Evolutionary conservation across 2,888 invertebrate species (phyloP), one percentile per base, ranked within the genome.

Genomic region (Melieria omissa): DNA sequence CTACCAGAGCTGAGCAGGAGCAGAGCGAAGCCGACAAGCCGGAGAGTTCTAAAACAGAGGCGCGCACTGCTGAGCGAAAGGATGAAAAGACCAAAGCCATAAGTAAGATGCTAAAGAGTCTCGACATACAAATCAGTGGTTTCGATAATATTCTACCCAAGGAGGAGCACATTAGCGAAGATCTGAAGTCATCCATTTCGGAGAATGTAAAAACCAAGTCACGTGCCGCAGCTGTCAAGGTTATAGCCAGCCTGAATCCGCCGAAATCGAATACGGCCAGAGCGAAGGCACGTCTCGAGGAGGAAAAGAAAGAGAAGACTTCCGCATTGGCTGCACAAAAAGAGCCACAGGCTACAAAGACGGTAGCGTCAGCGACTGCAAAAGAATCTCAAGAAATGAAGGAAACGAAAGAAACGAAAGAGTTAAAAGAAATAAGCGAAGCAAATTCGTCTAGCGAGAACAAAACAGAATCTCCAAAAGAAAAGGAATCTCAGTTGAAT

Each of bases 171-270:
- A 77, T 85, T 8, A 82, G 80, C 62, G 86, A 85, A 47, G 83
- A 83, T 9, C 81, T 86, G 10, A 86, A 86, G 72, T 86, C 87
- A 1, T 87, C 87, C n/a, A 87, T 87, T 76, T 87, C 86, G 69
- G 87, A 87, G 75, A 87, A 86, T 77, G 87, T 87, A 1, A 87
- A 87, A 78, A 87, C 87, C 3, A 87, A 87, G 73, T 86, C 86
- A 0, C 79, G 87, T 16, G 86, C 87, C 4, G 85, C 87, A 1
- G 85, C 87, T 0, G 85, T 85, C 29, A 86, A 86, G 74, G 84
- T 85, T 5, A 85, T 82, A 62, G 82, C 80, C 44, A 80, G 74
- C 57, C 58, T 84, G 4, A 83, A 77, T 76, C 80, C 80, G 10
- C 77, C 79, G 41, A 85, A 83, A 67, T 65, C 78, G 60, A 60